These are phyloP conservation scores for Coelinius sp. DNA, from an alignment of 2,888 invertebrate genomes.

Conservation along the genomic window DNA sequence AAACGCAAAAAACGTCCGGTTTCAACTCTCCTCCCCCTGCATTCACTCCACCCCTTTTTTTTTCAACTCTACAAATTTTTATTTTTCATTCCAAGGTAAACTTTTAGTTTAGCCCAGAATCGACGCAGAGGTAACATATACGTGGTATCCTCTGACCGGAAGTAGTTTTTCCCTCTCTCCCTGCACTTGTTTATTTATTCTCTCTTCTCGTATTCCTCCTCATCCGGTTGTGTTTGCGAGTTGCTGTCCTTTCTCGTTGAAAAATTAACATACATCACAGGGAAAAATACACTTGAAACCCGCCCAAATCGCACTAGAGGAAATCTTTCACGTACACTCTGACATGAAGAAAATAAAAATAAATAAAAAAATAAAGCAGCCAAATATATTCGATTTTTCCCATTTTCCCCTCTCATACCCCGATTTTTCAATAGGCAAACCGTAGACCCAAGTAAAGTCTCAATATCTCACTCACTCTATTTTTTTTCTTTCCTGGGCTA, in stretches of 20 bases:
- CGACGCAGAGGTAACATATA: not conserved
- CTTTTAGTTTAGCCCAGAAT: slow-evolving; percentile 3
- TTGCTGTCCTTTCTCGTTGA: not conserved
- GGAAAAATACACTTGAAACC: not conserved
- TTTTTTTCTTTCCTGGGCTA: slow-evolving; percentile 4
- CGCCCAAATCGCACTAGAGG: not conserved
- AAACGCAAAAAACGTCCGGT: slow-evolving; percentile 19
- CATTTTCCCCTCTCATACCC: slow-evolving; percentile 1
- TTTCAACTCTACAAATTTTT: slow-evolving; percentile 7
- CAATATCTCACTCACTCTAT: slow-evolving; percentile 13
- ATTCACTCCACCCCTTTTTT: not conserved
- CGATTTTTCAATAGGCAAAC: slow-evolving; percentile 16
- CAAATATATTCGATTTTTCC: not conserved
- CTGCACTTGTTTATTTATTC: not conserved
- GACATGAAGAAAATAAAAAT: not conserved
- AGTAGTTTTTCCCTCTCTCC: slow-evolving; percentile 2
- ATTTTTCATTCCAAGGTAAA: not conserved
- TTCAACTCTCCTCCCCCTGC: not conserved
- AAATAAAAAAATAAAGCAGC: not conserved
- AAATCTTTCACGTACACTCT: not conserved
- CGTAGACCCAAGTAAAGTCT: slow-evolving; percentile 8
- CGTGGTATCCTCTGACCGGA: not conserved
- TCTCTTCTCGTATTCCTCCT: not conserved
- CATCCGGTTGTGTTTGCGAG: not conserved
- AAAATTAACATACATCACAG: not conserved